Evolutionary conservation across 2,888 invertebrate genomes (phyloP), one percentile per base, ranked within the genome.

Genomic region (Drosophila atripex): DNA sequence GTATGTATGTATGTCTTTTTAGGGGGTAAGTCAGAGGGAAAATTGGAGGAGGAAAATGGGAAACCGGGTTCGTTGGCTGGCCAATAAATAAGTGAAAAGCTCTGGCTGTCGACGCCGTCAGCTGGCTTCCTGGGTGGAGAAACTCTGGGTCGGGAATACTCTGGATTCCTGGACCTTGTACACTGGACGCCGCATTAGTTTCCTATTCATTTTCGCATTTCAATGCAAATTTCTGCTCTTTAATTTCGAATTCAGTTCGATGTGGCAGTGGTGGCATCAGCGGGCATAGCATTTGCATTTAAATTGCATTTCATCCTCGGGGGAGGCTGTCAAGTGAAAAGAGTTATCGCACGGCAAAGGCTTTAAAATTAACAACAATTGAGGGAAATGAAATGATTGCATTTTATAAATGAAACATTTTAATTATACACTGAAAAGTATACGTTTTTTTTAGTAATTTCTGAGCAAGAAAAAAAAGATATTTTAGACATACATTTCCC

Each of bases 71-170:
- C 69, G 53, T 60, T 68, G 69, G 32, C 69, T 70, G 61, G 56
- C 71, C 76, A 76, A 82, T 82, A 84, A 80, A 82, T 82, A 82
- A 79, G 73, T 84, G 75, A 77, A 84, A 82, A 77, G 79, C 80
- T 73, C 58, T 43, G 53, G 65, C 63, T 75, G 78, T 69, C 77
- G 57, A 8, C 61, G 69, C 32, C 51, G 38, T 41, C 50, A 39
- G 53, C 51, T 55, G n/a, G 73, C 57, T 78, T 78, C 78, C 78
- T 78, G 78, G 73, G 63, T 41, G 39, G 39, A 18, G 16, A 41
- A 41, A 41, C 39, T 63, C 32, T 52, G 71, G 43, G 16, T 9
- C 63, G 28, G 49, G 75, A 47, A 6, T 32, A 57, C 43, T 21
- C 12, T 21, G 21, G 21, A 38, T 30, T 50, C 35, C 53, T 60